These are phyloP conservation scores for Irena cyanogastra DNA, from an alignment of 2,113 vertebrate genomes.

Conservation along the genomic window DNA sequence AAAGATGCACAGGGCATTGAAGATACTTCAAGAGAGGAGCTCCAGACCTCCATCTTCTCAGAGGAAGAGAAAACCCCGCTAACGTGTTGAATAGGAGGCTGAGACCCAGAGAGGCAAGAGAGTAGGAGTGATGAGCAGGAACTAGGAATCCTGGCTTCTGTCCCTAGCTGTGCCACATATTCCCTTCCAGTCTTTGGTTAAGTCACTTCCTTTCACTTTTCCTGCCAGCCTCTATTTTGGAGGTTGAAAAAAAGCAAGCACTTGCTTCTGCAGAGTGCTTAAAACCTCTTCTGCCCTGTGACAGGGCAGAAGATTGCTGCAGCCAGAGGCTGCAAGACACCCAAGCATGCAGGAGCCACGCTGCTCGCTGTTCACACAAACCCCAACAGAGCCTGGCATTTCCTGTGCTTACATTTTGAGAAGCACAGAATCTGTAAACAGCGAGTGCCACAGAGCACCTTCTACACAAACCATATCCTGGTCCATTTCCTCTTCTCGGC, in stretches of 20 bases:
- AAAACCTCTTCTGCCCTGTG: not conserved
- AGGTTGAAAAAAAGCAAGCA: not conserved
- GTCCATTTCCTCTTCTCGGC: not conserved
- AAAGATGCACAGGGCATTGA: rapidly evolving
- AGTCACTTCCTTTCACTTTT: conserved; percentile 40
- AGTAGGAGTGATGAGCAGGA: not conserved
- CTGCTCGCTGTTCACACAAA: rapidly evolving
- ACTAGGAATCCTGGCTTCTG: not conserved
- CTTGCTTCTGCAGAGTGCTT: not conserved
- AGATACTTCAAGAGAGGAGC: not conserved
- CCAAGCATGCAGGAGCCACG: rapidly evolving
- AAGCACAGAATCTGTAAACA: not conserved
- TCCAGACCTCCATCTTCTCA: not conserved
- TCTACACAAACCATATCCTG: not conserved
- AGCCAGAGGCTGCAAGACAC: not conserved
- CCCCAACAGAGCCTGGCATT: not conserved
- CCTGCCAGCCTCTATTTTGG: not conserved
- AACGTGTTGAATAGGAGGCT: not conserved
- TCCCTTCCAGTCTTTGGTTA: conserved; percentile 12
- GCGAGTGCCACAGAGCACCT: not conserved
- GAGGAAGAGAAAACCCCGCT: not conserved
- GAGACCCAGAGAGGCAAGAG: not conserved
- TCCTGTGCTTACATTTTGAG: not conserved
- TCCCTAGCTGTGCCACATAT: conserved; percentile 12
- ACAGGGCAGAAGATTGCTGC: not conserved